These are phyloP conservation scores for Gonioctena quinquepunctata DNA, from an alignment of 1,140 invertebrate genomes.

Conservation along the genomic window DNA sequence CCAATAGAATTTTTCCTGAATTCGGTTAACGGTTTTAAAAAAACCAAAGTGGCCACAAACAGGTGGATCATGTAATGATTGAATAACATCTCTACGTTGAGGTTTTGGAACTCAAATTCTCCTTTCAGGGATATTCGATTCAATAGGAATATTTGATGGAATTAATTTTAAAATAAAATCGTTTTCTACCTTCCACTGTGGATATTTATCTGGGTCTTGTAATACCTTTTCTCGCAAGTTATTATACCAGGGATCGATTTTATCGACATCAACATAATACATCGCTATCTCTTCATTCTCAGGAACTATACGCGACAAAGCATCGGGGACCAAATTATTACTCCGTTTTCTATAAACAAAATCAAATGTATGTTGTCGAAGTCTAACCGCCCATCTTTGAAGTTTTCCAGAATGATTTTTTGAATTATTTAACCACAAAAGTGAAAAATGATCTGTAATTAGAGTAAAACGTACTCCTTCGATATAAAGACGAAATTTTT, in stretches of 20 bases:
- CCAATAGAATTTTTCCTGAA: neutral
- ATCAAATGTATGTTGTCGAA: neutral
- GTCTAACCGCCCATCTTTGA: slow-evolving; percentile 53
- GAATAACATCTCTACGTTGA: neutral
- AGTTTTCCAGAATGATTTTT: slow-evolving; percentile 54
- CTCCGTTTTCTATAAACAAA: neutral
- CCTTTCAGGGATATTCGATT: slow-evolving; percentile 7
- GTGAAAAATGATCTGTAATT: slow-evolving; percentile 56
- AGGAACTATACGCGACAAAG: slow-evolving; percentile 6
- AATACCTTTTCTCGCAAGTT: neutral
- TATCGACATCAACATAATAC: neutral
- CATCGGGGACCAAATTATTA: slow-evolving; percentile 11
- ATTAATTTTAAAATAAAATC: slow-evolving; percentile 5
- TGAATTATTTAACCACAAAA: slow-evolving; percentile 56
- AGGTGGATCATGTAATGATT: neutral
- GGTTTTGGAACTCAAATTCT: slow-evolving; percentile 6
- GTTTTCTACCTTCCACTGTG: slow-evolving; percentile 8
- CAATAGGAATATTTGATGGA: neutral
- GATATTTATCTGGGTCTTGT: slow-evolving; percentile 6
- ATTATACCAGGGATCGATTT: slow-evolving; percentile 9
- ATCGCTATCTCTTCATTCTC: neutral
- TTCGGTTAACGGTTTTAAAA: neutral
- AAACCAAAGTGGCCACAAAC: neutral
- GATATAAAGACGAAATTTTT: slow-evolving; percentile 55
- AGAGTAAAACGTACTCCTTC: slow-evolving; percentile 55